Conservation (phyloP, 2,113 vertebrate genomes). For the Vulpes lagopus region DNA sequence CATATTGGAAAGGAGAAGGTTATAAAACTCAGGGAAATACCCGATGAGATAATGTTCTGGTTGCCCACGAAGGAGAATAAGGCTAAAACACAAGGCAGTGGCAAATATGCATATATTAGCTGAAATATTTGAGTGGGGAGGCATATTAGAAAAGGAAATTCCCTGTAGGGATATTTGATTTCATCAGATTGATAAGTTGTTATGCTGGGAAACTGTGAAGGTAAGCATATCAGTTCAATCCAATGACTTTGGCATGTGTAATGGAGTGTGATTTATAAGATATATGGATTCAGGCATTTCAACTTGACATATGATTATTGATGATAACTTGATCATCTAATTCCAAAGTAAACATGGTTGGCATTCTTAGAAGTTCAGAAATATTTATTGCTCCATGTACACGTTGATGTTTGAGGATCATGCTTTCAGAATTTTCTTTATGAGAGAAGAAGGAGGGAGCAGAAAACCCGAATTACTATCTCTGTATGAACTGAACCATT, state of each 20-base stretch:
- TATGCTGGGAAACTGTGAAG: neutral
- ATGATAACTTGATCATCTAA: constrained; percentile 33
- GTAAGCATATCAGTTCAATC: neutral
- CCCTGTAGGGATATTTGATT: neutral
- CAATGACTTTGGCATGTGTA: neutral
- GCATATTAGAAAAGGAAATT: neutral
- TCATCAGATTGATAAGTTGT: constrained; percentile 7
- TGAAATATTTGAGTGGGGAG: neutral
- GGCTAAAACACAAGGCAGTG: neutral
- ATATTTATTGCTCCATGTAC: neutral
- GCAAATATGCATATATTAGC: neutral
- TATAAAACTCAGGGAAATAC: neutral
- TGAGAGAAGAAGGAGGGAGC: neutral
- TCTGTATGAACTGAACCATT: neutral
- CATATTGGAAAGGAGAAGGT: neutral
- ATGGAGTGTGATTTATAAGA: neutral
- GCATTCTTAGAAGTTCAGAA: constrained; percentile 20
- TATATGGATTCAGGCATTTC: neutral
- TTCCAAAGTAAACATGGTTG: constrained; percentile 23
- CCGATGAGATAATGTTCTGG: neutral
- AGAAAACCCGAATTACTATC: neutral
- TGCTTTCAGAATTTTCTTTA: neutral
- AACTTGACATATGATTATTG: constrained; percentile 22
- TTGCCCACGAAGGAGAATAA: neutral
- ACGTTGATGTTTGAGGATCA: neutral